phyloP scores from a whole-genome alignment of 23 tunicate species.

The Halocynthia aurantium region DNA sequence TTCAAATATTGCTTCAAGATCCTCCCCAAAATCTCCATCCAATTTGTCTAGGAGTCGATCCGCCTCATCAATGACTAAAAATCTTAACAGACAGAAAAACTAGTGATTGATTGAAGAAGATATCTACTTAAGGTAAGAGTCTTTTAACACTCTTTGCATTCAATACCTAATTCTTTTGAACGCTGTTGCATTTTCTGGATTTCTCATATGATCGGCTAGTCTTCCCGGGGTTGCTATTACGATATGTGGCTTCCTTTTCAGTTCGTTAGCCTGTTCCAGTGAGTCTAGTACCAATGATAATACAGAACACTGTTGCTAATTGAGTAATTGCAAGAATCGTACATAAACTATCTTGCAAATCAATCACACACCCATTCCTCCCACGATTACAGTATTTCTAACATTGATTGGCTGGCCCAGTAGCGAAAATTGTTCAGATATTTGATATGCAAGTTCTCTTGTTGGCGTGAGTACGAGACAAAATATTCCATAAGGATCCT shows the following conservation, averaged over 20 bases:
- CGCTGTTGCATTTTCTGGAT: constrained; percentile 38
- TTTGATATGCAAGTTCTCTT: constrained; percentile 95
- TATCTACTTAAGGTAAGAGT: background rate
- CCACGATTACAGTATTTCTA: constrained; percentile 67
- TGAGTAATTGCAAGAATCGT: background rate
- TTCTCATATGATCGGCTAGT: constrained; percentile 76
- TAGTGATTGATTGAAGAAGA: background rate
- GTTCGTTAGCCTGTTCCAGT: constrained; percentile 39
- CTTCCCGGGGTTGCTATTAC: constrained; percentile 98
- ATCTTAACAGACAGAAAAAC: constrained; percentile 32
- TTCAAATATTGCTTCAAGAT: constrained; percentile 67
- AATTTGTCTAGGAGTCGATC: constrained; percentile 83
- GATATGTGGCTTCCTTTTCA: constrained; percentile 77
- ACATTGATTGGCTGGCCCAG: constrained; percentile 87
- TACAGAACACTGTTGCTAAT: background rate
- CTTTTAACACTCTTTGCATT: background rate
- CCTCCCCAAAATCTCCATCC: constrained; percentile 93
- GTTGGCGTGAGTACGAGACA: constrained; percentile 93
- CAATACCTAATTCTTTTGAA: constrained; percentile 55
- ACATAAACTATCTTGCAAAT: background rate
- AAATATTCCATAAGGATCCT: constrained; percentile 95
- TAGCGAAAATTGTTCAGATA: constrained; percentile 85
- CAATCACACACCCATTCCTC: constrained; percentile 84
- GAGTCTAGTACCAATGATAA: background rate
- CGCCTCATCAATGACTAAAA: constrained; percentile 95